Evolutionary conservation across 2,888 invertebrate species (phyloP).

Genomic region (Hermaeophaga mercurialis): DNA sequence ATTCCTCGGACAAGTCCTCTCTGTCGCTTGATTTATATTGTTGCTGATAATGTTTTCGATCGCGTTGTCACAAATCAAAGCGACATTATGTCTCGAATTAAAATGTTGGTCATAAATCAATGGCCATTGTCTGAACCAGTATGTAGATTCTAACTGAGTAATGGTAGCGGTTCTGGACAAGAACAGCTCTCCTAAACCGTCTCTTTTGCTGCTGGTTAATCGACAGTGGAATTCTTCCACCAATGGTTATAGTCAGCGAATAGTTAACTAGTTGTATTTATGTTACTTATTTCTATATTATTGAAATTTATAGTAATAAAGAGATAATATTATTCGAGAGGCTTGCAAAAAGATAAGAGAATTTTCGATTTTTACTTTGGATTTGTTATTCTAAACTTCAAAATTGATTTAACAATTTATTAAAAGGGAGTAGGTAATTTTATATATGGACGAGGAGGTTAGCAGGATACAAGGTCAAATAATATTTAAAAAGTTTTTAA

Average conservation of each 20-base stretch:
- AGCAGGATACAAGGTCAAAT: too few species aligned
- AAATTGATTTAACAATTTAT: too few species aligned
- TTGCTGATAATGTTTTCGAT: conserved; percentile 56
- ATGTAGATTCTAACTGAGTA: conserved; percentile 56
- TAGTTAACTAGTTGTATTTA: too few species aligned
- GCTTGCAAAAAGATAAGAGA: too few species aligned
- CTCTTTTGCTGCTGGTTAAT: conserved; percentile 38
- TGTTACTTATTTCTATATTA: too few species aligned
- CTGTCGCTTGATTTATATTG: conserved; percentile 52
- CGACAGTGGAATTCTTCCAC: conserved; percentile 20
- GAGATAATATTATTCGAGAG: too few species aligned
- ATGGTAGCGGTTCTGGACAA: conserved; percentile 44
- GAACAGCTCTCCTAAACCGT: conserved; percentile 44
- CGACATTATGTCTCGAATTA: conserved; percentile 58
- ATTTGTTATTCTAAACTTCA: too few species aligned
- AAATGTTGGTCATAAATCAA: conserved; percentile 57
- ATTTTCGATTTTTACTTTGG: too few species aligned
- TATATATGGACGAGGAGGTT: too few species aligned
- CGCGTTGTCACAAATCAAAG: conserved; percentile 58
- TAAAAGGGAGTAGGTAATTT: too few species aligned
- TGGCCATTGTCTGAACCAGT: conserved; percentile 56
- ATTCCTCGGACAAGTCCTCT: conserved; percentile 39
- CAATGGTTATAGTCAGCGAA: conserved; percentile 27
- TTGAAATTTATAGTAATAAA: too few species aligned
- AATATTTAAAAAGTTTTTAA: too few species aligned